Conservation (phyloP, 2,888 invertebrate genomes). For the Eilema griseolum region DNA sequence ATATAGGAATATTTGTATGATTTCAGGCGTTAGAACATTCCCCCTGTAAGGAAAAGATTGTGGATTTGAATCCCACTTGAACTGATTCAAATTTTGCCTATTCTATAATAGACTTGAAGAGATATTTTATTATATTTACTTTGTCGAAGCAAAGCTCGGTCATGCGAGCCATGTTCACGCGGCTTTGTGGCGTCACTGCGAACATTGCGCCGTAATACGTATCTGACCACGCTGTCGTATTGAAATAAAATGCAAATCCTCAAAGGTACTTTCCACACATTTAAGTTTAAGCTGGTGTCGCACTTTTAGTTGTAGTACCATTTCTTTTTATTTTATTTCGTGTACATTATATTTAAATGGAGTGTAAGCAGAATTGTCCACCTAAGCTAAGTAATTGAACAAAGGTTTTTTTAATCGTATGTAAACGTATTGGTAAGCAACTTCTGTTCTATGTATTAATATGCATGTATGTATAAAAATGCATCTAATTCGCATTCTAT, state of each 20-base stretch:
- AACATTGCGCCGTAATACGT: neutral
- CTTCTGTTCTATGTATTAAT: too few species aligned
- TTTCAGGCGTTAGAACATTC: too few species aligned
- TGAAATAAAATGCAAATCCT: neutral
- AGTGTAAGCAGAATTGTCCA: neutral
- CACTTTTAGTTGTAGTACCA: neutral
- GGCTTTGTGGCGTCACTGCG: conserved; percentile 1
- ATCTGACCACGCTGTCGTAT: neutral
- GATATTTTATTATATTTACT: neutral
- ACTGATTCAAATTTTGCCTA: too few species aligned
- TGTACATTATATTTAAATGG: too few species aligned
- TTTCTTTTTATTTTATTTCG: neutral
- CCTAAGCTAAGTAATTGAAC: too few species aligned
- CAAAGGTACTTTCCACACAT: neutral
- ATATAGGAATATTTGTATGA: too few species aligned
- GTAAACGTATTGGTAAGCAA: too few species aligned
- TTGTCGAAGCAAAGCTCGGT: neutral
- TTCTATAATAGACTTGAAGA: neutral
- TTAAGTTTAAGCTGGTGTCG: neutral
- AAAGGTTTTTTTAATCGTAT: too few species aligned
- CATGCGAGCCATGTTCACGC: neutral
- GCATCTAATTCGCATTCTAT: too few species aligned
- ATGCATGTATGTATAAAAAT: too few species aligned
- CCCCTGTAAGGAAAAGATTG: too few species aligned
- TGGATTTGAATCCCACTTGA: too few species aligned